phyloP scores from a whole-genome alignment of 2,888 invertebrate species.

The Aphelenchoides bicaudatus region DNA sequence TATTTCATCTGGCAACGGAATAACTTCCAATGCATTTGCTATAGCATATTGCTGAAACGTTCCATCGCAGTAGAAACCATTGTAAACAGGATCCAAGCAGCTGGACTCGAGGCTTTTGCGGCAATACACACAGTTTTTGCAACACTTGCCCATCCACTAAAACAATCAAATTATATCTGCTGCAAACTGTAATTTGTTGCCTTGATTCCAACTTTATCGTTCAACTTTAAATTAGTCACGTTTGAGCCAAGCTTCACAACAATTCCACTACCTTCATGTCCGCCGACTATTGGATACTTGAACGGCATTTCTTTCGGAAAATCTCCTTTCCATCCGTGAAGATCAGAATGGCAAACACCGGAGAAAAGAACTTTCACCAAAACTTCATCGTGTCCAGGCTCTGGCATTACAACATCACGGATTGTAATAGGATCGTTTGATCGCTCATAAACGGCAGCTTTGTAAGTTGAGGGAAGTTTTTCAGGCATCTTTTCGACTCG shows the following conservation, averaged over 20 bases:
- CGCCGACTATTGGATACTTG: constrained; percentile 35
- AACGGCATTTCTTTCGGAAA: constrained; percentile 2
- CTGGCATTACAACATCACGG: constrained; percentile 27
- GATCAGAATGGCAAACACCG: constrained; percentile 31
- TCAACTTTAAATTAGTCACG: constrained; percentile 30
- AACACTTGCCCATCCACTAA: constrained; percentile 32
- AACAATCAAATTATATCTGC: too few relatives aligned
- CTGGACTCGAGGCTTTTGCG: constrained; percentile 39
- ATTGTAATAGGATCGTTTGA: constrained; percentile 21
- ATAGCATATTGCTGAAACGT: constrained; percentile 42
- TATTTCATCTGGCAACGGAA: constrained; percentile 27
- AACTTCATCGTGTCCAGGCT: constrained; percentile 26
- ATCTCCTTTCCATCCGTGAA: constrained; percentile 10
- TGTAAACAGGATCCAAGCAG: constrained; percentile 27
- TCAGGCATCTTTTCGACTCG: neutral
- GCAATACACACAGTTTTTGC: constrained; percentile 39
- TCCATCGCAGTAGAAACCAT: constrained; percentile 24
- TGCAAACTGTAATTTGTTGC: constrained; percentile 20
- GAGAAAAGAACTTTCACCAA: constrained; percentile 27
- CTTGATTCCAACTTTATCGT: constrained; percentile 31
- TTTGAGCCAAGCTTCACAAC: constrained; percentile 30
- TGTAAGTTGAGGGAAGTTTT: constrained; percentile 26
- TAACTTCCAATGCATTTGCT: constrained; percentile 37
- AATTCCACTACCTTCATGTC: constrained; percentile 41
- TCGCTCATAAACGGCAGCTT: constrained; percentile 25